Conservation (phyloP, 2,797 vertebrate species). For the Gambelia wislizenii region DNA sequence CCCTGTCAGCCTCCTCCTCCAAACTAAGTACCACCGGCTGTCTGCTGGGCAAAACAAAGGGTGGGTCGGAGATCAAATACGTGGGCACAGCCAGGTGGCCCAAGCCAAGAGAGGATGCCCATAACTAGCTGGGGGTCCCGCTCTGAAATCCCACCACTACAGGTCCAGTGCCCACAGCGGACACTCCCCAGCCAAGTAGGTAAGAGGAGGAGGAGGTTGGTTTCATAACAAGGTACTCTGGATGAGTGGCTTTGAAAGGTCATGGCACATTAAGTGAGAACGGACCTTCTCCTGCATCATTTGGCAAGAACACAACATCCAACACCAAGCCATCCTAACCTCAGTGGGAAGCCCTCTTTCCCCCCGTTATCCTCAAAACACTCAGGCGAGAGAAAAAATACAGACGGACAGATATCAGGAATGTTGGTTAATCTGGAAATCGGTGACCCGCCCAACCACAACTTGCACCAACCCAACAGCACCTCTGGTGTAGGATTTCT, state of each 20-base stretch:
- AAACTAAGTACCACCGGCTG: not conserved
- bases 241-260: slow-evolving; percentile 40
- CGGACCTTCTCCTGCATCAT: slow-evolving; percentile 56
- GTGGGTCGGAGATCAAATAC: too few relatives aligned
- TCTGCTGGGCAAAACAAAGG: not conserved
- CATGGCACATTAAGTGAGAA: slow-evolving; percentile 47
- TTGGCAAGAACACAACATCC: slow-evolving; percentile 58
- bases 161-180: slow-evolving; percentile 23
- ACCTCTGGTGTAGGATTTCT: slow-evolving; percentile 21
- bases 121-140: slow-evolving; percentile 39
- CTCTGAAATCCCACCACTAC: slow-evolving; percentile 12
- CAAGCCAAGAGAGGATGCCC: slow-evolving; percentile 44
- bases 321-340: slow-evolving; percentile 58
- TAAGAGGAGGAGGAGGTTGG: not conserved
- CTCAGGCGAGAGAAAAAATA: slow-evolving; percentile 43
- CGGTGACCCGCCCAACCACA: not conserved
- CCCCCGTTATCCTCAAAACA: slow-evolving; percentile 48
- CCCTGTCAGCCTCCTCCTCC: not conserved
- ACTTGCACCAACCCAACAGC: slow-evolving; percentile 26
- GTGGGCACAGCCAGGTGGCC: slow-evolving; percentile 42
- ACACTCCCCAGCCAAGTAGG: slow-evolving; percentile 49
- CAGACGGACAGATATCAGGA: slow-evolving; percentile 41
- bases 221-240: not conserved
- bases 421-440: slow-evolving; percentile 41
- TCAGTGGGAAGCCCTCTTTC: slow-evolving; percentile 21